Base-by-base conservation (phyloP, 2,113 vertebrate species). In the Dascyllus trimaculatus region DNA sequence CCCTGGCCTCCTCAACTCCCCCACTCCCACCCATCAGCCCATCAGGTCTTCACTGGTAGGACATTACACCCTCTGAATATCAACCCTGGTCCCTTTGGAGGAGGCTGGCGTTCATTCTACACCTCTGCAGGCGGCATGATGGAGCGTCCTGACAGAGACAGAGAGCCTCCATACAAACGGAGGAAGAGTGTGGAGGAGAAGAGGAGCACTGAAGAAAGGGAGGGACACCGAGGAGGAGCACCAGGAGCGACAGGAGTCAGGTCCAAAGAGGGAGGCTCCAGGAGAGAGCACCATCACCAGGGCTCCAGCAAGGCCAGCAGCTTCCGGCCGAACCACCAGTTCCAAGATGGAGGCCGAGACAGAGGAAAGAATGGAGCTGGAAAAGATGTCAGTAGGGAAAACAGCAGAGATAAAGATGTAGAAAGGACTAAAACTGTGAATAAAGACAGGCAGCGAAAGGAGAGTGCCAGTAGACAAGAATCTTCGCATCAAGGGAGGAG, bases 111-210 rank as follows among this genome's bases (percentile, higher is more conserved):
- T 35, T 58, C 21, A 11, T 69, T 97, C 81, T 93, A 93, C 70
- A 80, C 95, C 0, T 95, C 93, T 53, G 71, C 85, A 32, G 85
- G 82, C 73, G 87, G 85, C 71, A 95, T 96, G 96, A 98, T 97
- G 97, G 95, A 93, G 76, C 79, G 78, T 29, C 88, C 93, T 9
- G 91, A 89, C 82, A 91, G 92, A 81, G 93, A 89, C 71, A 91
- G 89, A 79, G 95, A 93, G 48, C 96, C 96, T 40, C 84, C 94
- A 13, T 81, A 80, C 32, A 99, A 98, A 89, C 94, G 94, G 75
- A 95, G 93, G 82, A 96, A 92, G 82, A 82, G 89, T 10, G 59
- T 74, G 32, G 91, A 89, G 78, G 91, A 93, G 77, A 68, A 22
- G 57, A 71, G 88, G 67, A 61, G 86, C 14, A 35, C 72, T 54